Base-by-base conservation (phyloP, 2,797 vertebrate genomes). In the Loris lydekkerianus region DNA sequence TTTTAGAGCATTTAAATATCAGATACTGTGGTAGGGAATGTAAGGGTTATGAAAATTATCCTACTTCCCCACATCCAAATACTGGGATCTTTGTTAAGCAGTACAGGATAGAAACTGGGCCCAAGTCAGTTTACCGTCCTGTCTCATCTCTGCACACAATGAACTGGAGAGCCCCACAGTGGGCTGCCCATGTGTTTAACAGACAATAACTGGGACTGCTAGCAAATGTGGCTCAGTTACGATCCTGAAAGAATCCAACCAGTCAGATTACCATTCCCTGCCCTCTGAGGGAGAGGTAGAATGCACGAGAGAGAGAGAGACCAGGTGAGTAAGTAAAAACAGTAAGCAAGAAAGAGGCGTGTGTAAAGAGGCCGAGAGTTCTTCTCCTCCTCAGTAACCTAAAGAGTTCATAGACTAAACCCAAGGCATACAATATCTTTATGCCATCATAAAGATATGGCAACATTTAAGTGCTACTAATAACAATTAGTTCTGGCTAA, bases 11-110 rank as follows among this genome's bases (percentile, higher is more conserved):
- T 14, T 65, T 53, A 81, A 40, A 83, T 65, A 88, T 3, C n/a
- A 63, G 31, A 77, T 5, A 72, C 0, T 72, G 15, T 81, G 13
- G 53, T 10, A 90, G 34, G 77, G 14, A 37, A 76, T 75, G 6
- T 10, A 76, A 96, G 6, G 27, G 25, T 72, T 89, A 67, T 63
- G 40, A 94, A 88, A 85, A 82, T 90, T 46, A 93, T 46, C 60
- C 43, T 85, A 46, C 10, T 10, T 80, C 11, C 58, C 37, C 72
- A 89, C 20, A 85, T 49, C 14, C 31, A 92, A 92, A 78, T 85
- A 84, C 2, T 82, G 63, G 65, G 31, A 63, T 80, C 40, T 90
- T 0, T 85, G 67, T 29, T 56, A 20, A 91, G 40, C 7, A 83
- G 65, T 49, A 72, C 1, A 34, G 37, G 14, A 77, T 6, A 86